phyloP scores from a whole-genome alignment of 1,140 invertebrate species.

The Agrypnia vestita region DNA sequence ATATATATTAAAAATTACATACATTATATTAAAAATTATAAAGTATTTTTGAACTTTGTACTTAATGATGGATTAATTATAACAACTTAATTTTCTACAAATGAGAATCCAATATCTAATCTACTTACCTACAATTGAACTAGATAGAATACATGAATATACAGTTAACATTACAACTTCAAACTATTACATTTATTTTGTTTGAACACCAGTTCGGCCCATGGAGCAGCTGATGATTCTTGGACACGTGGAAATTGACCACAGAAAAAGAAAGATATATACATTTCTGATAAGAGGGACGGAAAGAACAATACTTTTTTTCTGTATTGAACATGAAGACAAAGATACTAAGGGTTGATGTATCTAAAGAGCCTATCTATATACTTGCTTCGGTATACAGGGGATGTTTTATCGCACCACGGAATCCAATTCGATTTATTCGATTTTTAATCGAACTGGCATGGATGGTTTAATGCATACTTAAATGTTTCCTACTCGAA shows the following conservation, averaged over 20 bases:
- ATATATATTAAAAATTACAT: too few relatives aligned
- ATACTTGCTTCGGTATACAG: neutral
- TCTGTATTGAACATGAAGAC: slow-evolving; percentile 23
- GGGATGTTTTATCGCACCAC: slow-evolving; percentile 49
- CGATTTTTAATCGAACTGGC: slow-evolving; percentile 45
- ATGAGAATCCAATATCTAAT: too few relatives aligned
- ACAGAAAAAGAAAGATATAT: slow-evolving; percentile 43
- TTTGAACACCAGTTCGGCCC: slow-evolving; percentile 1
- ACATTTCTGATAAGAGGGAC: neutral
- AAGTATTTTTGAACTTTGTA: too few relatives aligned
- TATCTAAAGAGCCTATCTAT: neutral
- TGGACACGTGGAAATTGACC: slow-evolving; percentile 48
- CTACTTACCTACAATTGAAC: too few relatives aligned
- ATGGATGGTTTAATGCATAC: slow-evolving; percentile 46
- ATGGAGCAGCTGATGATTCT: slow-evolving; percentile 39
- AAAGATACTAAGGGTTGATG: slow-evolving; percentile 18
- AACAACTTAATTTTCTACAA: too few relatives aligned
- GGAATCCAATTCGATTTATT: slow-evolving; percentile 45
- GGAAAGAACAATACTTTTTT: slow-evolving; percentile 14
- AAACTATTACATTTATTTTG: too few relatives aligned
- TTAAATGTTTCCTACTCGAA: slow-evolving; percentile 23
- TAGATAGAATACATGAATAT: too few relatives aligned
- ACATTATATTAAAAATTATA: too few relatives aligned
- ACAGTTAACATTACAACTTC: too few relatives aligned
- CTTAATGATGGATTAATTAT: too few relatives aligned